These are phyloP conservation scores for Drosophila sordidapex DNA, from an alignment of 2,888 invertebrate species.

Conservation along the genomic window DNA sequence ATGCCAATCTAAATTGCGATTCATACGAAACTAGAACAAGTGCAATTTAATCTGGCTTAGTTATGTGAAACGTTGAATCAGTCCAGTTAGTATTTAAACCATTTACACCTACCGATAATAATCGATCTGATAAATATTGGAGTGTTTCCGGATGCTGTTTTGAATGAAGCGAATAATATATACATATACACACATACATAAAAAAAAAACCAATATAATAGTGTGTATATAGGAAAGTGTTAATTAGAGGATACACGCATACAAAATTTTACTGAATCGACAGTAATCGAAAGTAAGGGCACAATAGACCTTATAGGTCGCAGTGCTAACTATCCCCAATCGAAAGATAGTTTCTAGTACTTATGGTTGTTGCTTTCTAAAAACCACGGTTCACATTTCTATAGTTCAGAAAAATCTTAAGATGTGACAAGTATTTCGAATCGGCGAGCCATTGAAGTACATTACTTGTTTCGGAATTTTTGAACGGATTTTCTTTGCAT, in stretches of 20 bases:
- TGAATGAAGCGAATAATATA: constrained; percentile 11
- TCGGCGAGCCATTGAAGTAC: neutral
- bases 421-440: neutral
- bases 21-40: neutral
- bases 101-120: constrained; percentile 11
- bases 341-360: neutral
- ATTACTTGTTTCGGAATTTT: neutral
- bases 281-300: neutral
- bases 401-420: neutral
- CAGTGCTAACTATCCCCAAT: too few relatives aligned
- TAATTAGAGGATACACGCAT: neutral
- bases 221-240: neutral
- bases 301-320: too few relatives aligned
- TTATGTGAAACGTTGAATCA: constrained; percentile 6
- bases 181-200: neutral
- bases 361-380: neutral
- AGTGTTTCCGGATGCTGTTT: constrained; percentile 8
- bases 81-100: neutral
- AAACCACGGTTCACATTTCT: too few relatives aligned
- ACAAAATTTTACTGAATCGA: neutral
- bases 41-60: constrained; percentile 3
- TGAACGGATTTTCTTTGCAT: neutral
- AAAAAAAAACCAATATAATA: too few relatives aligned
- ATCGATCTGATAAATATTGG: constrained; percentile 7
- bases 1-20: constrained; percentile 5